Percentiles rank a stretch among this genome's conserved stretches.
Evolutionary conservation across 2,113 vertebrate genomes (phyloP).

Genomic region (Euleptes europaea): DNA sequence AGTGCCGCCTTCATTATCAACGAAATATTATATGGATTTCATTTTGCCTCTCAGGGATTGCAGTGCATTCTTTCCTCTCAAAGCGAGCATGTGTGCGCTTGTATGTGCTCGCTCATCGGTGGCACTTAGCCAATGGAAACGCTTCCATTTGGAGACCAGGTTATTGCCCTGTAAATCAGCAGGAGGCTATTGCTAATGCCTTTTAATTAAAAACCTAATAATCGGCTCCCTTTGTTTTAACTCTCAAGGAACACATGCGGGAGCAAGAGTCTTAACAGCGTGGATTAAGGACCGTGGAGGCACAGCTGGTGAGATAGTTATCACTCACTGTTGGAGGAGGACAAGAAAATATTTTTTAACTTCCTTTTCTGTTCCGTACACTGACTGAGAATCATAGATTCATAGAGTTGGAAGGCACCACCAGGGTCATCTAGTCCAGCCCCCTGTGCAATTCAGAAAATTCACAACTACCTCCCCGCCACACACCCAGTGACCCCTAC

Average conservation of each 20-base stretch:
- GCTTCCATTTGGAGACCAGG: slow-evolving; percentile 24
- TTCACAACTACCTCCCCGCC: too few relatives aligned
- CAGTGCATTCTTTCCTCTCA: slow-evolving; percentile 25
- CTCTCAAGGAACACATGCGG: neutral
- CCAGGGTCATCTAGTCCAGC: too few relatives aligned
- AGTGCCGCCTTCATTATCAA: neutral
- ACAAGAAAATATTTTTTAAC: neutral
- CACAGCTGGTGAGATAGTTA: neutral
- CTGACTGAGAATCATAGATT: too few relatives aligned
- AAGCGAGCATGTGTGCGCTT: neutral
- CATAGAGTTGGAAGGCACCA: too few relatives aligned
- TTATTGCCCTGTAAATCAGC: slow-evolving; percentile 53
- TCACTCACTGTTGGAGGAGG: neutral
- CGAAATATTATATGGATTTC: neutral
- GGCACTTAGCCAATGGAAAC: slow-evolving; percentile 31
- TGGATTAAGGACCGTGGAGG: neutral
- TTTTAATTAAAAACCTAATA: slow-evolving; percentile 53
- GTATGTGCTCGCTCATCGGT: slow-evolving; percentile 24
- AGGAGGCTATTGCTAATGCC: slow-evolving; percentile 16
- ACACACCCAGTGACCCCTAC: too few relatives aligned
- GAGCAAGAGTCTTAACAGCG: neutral
- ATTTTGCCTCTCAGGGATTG: neutral
- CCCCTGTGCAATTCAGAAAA: too few relatives aligned
- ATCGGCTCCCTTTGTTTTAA: slow-evolving; percentile 27
- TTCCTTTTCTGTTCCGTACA: neutral